Percentiles rank a stretch among this genome's conserved stretches.
Conservation (phyloP, 2,888 invertebrate genomes). For the Himalopsyche anomala region DNA sequence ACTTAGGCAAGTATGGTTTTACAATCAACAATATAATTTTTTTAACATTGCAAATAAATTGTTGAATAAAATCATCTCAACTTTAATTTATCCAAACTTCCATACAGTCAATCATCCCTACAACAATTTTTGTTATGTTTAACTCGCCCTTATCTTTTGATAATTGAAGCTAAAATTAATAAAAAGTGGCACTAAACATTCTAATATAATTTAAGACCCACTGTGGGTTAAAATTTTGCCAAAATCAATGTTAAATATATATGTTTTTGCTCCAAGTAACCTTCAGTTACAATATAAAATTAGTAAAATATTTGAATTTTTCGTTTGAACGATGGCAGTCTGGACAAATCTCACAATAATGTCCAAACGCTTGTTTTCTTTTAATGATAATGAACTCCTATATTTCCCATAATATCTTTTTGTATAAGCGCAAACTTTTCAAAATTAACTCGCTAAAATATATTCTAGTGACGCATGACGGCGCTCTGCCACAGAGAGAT, state of each 20-base stretch:
- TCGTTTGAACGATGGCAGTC: not conserved
- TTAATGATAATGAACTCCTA: not conserved
- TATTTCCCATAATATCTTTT: not conserved
- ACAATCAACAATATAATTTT: conserved; percentile 13
- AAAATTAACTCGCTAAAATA: conserved; percentile 34
- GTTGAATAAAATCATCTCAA: conserved; percentile 20
- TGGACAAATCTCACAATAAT: not conserved
- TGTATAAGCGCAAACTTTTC: conserved; percentile 20
- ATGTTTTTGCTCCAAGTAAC: not conserved
- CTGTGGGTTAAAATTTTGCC: not conserved
- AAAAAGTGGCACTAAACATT: conserved; percentile 26
- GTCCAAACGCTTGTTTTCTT: not conserved
- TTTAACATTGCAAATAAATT: conserved; percentile 22
- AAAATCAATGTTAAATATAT: not conserved
- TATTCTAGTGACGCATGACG: not conserved
- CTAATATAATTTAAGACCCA: conserved; percentile 4
- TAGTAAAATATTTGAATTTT: conserved; percentile 18
- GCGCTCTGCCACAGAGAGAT: conserved; percentile 8
- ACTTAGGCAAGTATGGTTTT: conserved; percentile 26
- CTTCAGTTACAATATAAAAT: conserved; percentile 28
- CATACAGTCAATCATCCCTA: conserved; percentile 7
- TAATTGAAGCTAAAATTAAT: conserved; percentile 14
- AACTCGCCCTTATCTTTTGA: not conserved
- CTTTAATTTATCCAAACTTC: not conserved
- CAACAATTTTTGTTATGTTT: conserved; percentile 1